phyloP scores from a whole-genome alignment of 2,113 vertebrate genomes.

The Epinephelus fuscoguttatus region DNA sequence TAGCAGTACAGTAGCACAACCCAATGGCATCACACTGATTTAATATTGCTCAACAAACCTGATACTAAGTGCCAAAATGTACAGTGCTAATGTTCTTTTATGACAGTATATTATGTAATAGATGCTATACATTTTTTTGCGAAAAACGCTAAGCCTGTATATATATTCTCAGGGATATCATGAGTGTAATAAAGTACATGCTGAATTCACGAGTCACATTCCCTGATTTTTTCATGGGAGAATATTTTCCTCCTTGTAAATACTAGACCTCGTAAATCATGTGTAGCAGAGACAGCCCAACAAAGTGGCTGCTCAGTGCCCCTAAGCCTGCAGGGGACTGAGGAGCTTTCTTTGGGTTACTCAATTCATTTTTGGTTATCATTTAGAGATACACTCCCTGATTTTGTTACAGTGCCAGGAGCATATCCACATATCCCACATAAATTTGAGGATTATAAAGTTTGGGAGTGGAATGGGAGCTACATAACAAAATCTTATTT shows the following conservation, averaged over 20 bases:
- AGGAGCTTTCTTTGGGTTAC: constrained; percentile 1
- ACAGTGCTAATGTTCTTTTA: neutral
- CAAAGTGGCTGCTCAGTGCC: constrained; percentile 5
- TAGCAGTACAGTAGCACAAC: neutral
- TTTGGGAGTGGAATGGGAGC: too few species aligned
- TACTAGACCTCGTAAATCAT: constrained; percentile 21
- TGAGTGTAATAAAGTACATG: neutral
- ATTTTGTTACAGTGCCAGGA: neutral
- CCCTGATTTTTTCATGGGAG: constrained; percentile 9
- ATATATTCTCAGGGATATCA: neutral
- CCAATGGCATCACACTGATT: neutral
- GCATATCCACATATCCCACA: neutral
- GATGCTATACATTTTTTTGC: neutral
- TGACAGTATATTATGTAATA: neutral
- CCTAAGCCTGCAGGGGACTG: constrained; percentile 19
- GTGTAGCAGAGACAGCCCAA: constrained; percentile 10
- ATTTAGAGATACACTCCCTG: neutral
- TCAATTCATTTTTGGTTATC: neutral
- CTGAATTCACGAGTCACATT: constrained; percentile 11
- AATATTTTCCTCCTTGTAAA: constrained; percentile 47
- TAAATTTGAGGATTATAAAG: too few species aligned
- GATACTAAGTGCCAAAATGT: neutral
- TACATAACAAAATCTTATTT: neutral
- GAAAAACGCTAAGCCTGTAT: neutral
- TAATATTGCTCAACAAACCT: neutral